Conservation (phyloP, 2,888 invertebrate genomes). For the Gnatocerus cornutus region DNA sequence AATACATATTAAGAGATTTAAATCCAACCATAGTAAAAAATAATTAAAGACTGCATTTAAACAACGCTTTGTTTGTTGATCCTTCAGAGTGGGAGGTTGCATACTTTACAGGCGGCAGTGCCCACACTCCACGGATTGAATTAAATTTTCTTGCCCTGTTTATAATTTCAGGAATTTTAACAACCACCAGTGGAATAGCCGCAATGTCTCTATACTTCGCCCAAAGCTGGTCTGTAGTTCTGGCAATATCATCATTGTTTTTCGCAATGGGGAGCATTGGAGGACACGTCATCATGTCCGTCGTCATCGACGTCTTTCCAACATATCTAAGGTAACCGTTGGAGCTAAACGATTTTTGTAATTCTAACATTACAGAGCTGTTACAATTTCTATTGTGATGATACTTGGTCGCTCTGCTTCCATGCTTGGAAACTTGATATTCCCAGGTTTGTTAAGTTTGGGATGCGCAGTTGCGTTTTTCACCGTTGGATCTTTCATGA, state of each 20-base stretch:
- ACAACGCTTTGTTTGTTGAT: too few species aligned
- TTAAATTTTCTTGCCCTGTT: too few species aligned
- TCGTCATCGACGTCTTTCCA: conserved; percentile 79
- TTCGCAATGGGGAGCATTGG: conserved; percentile 74
- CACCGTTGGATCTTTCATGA: conserved; percentile 71
- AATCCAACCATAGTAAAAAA: too few species aligned
- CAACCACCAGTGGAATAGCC: conserved; percentile 70
- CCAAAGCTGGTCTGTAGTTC: conserved; percentile 71
- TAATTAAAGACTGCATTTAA: too few species aligned
- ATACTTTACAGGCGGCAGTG: too few species aligned
- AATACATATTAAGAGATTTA: too few species aligned
- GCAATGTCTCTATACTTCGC: conserved; percentile 76
- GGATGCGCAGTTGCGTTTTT: conserved; percentile 83
- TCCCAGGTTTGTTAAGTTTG: conserved; percentile 78
- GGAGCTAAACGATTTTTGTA: background rate
- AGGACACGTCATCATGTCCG: conserved; percentile 76
- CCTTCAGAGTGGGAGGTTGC: too few species aligned
- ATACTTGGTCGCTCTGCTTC: conserved; percentile 82
- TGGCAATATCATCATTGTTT: conserved; percentile 74
- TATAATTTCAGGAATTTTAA: conserved; percentile 62
- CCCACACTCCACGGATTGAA: too few species aligned
- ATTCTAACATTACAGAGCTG: conserved; percentile 73
- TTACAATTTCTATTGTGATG: conserved; percentile 80
- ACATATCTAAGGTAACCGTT: conserved; percentile 77
- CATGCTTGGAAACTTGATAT: conserved; percentile 79